Conservation (phyloP, 2,797 vertebrate species). For the Melanotaenia trifasciata region DNA sequence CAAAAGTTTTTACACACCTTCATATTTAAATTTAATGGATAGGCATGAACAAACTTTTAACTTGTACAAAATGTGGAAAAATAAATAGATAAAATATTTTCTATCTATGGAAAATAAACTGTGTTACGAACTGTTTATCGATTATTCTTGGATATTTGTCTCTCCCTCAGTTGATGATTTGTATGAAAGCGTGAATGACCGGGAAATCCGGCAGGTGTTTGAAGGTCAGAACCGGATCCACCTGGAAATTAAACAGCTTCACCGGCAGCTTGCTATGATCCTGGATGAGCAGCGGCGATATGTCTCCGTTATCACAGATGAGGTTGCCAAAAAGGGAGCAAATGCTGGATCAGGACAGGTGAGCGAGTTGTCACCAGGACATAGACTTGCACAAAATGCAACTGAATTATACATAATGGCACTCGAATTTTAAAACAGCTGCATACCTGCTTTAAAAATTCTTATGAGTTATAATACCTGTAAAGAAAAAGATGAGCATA, state of each 20-base stretch:
- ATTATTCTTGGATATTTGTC: neutral
- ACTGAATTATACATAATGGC: neutral
- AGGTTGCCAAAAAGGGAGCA: constrained; percentile 85
- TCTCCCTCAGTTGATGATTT: constrained; percentile 87
- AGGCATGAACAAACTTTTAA: too few species aligned
- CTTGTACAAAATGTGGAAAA: neutral
- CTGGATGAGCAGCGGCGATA: constrained; percentile 97
- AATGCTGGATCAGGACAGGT: constrained; percentile 87
- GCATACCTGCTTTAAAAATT: neutral
- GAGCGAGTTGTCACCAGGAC: neutral
- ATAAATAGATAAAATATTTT: neutral
- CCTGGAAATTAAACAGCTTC: constrained; percentile 96
- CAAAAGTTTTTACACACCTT: too few species aligned
- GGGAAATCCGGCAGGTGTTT: constrained; percentile 95
- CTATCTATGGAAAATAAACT: constrained; percentile 4
- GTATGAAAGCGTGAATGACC: constrained; percentile 91
- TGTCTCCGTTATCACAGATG: constrained; percentile 88
- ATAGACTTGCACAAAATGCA: neutral
- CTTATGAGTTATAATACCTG: neutral
- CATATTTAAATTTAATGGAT: too few species aligned
- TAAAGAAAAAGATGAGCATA: neutral
- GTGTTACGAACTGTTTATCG: neutral
- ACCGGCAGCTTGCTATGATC: constrained; percentile 94
- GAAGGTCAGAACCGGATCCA: constrained; percentile 98
- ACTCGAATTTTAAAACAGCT: neutral